Evolutionary conservation across 30 jellyfish, hydroid and myxozoan species (phyloP).

Genomic region (Aurelia aurita complex sp. Pacific): DNA sequence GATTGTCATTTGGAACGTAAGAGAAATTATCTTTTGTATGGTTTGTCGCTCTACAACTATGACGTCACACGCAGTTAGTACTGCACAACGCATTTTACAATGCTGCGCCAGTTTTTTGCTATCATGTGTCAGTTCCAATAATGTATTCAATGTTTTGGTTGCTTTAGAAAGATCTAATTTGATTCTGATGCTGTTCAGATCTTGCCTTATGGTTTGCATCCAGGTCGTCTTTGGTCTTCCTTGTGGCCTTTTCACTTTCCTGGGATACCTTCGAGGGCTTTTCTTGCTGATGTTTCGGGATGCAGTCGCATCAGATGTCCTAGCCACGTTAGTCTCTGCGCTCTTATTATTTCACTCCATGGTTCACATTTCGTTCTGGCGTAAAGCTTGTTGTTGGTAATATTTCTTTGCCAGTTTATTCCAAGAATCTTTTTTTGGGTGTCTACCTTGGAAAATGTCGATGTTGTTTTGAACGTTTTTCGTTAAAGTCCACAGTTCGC

Average conservation of each 20-base stretch:
- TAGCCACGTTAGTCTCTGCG: too few species aligned
- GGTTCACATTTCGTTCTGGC: constrained; percentile 45
- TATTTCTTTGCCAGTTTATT: neutral
- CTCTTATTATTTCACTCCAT: neutral
- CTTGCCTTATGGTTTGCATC: too few species aligned
- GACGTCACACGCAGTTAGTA: neutral
- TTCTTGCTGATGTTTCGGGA: too few species aligned
- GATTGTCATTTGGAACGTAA: too few species aligned
- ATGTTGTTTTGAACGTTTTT: constrained; percentile 20
- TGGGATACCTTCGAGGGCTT: too few species aligned
- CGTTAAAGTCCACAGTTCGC: constrained; percentile 40
- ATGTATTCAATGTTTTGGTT: neutral
- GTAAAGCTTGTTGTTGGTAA: constrained; percentile 28
- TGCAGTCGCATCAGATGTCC: too few species aligned
- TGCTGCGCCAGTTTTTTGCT: too few species aligned
- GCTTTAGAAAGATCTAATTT: constrained; percentile 1
- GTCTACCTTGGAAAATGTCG: constrained; percentile 33
- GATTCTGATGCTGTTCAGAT: neutral
- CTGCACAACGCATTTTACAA: too few species aligned
- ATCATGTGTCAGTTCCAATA: too few species aligned
- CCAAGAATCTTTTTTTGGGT: neutral
- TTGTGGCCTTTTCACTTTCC: too few species aligned
- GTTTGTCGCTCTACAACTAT: constrained; percentile 3
- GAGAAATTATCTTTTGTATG: too few species aligned
- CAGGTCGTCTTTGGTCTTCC: too few species aligned